Percentiles rank a stretch among this genome's conserved stretches.
Evolutionary conservation across 2,113 vertebrate species (phyloP).

Genomic region (Hemichromis elongatus): DNA sequence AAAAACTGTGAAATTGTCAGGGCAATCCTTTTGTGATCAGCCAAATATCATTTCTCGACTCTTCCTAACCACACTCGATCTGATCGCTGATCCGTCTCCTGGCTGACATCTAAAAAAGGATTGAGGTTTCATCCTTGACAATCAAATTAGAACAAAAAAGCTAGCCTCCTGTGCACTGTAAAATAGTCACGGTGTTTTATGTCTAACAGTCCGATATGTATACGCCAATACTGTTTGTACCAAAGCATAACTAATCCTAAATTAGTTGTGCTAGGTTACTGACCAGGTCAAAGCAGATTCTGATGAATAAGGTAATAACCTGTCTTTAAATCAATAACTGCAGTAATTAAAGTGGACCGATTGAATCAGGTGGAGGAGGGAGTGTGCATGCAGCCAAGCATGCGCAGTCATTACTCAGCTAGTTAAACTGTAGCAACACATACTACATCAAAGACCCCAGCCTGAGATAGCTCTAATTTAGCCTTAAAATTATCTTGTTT

Average conservation of each 20-base stretch:
- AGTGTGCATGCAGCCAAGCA: background rate
- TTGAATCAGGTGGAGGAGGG: constrained; percentile 40
- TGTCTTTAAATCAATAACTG: constrained; percentile 60
- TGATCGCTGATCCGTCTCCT: background rate
- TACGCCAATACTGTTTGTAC: background rate
- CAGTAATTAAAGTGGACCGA: constrained; percentile 49
- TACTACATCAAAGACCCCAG: background rate
- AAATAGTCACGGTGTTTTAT: background rate
- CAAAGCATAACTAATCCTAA: constrained; percentile 27
- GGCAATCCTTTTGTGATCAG: constrained; percentile 2
- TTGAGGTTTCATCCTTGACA: background rate
- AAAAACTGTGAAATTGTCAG: background rate
- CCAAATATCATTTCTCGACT: background rate
- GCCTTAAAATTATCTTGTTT: background rate
- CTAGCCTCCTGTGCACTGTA: background rate
- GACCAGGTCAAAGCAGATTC: constrained; percentile 35
- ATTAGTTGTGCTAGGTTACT: constrained; percentile 25
- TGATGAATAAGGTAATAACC: constrained; percentile 57
- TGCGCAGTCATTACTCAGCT: constrained; percentile 2
- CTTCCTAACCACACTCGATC: background rate
- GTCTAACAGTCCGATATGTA: background rate
- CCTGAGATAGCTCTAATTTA: background rate
- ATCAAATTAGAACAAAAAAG: constrained; percentile 11
- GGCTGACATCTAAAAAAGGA: background rate
- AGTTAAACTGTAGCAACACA: background rate